Percentiles rank a stretch among this genome's conserved stretches.
Evolutionary conservation across 2,113 vertebrate species (phyloP).

Genomic region (Morphnarchus princeps): DNA sequence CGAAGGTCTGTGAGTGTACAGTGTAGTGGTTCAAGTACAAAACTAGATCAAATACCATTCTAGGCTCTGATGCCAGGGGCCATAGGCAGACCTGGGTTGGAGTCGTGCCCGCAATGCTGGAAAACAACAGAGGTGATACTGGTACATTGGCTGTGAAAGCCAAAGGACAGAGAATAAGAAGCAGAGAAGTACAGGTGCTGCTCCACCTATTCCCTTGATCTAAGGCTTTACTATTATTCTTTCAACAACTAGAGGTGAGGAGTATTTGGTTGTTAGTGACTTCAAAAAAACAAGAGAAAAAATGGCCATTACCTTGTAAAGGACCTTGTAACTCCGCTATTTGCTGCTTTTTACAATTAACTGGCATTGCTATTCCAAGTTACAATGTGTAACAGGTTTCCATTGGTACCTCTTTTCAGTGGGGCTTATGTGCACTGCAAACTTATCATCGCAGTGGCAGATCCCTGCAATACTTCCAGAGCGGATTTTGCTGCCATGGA

Average conservation of each 20-base stretch:
- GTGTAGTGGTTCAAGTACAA: background rate
- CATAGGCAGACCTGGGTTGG: background rate
- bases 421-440: background rate
- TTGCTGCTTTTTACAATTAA: background rate
- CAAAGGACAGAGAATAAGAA: background rate
- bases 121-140: background rate
- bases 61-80: background rate
- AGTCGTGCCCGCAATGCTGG: rapidly evolving
- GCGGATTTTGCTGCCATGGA: background rate
- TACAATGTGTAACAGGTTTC: background rate
- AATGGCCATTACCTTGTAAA: background rate
- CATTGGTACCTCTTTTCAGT: background rate
- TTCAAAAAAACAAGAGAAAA: background rate
- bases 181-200: background rate
- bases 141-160: background rate
- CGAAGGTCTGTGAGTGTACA: background rate
- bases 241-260: background rate
- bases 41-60: background rate
- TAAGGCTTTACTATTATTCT: background rate
- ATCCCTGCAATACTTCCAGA: background rate
- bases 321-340: background rate
- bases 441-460: background rate
- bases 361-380: background rate
- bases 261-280: background rate
- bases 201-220: background rate